Percentiles rank a stretch among this genome's conserved stretches.
Evolutionary conservation across 1,140 invertebrate species (phyloP).

Genomic region (Cherax quadricarinatus): DNA sequence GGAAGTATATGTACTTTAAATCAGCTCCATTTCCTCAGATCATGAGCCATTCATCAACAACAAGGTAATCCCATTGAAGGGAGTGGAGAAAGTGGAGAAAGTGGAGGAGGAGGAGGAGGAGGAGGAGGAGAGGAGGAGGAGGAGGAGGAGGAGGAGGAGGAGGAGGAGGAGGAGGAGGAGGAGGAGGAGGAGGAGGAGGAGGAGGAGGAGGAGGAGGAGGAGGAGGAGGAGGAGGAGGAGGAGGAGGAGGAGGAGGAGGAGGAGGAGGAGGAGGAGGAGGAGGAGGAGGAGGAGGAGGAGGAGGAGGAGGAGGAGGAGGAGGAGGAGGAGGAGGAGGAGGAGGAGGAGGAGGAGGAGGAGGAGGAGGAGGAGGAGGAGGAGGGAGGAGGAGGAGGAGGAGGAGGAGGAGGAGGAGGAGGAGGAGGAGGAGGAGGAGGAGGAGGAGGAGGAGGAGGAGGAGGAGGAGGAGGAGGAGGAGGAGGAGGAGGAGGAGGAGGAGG

Average conservation of each 20-base stretch:
- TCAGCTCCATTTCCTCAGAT: too few relatives aligned
- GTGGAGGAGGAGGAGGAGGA: too few relatives aligned
- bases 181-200: background rate
- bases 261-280: background rate
- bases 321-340: background rate
- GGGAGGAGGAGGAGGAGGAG: background rate
- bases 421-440: background rate
- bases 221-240: background rate
- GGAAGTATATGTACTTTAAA: too few relatives aligned
- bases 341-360: background rate
- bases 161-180: background rate
- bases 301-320: background rate
- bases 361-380: background rate
- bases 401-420: background rate
- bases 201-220: background rate
- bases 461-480: background rate
- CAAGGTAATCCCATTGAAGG: too few relatives aligned
- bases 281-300: background rate
- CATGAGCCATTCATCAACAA: too few relatives aligned
- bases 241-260: background rate
- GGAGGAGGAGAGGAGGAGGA: background rate
- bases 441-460: background rate
- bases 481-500: background rate
- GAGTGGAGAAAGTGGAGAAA: too few relatives aligned
- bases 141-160: background rate